Evolutionary conservation across 2,797 vertebrate genomes (phyloP).

Genomic region (Premnoplex brunnescens): DNA sequence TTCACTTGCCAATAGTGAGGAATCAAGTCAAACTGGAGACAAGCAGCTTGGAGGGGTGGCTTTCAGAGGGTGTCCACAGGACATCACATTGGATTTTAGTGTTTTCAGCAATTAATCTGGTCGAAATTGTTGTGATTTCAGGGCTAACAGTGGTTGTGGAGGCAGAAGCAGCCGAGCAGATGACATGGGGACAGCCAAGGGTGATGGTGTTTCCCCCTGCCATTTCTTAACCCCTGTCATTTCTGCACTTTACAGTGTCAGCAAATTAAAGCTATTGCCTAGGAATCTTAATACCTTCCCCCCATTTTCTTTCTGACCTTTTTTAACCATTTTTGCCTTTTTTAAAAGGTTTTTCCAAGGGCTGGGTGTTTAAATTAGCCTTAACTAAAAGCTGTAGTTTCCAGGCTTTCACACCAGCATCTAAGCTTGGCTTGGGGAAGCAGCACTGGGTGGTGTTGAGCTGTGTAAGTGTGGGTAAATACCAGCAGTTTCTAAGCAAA

Average conservation of each 20-base stretch:
- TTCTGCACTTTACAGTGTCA: background rate
- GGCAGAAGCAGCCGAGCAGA: background rate
- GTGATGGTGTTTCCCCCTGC: background rate
- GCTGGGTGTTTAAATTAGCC: background rate
- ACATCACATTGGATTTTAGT: background rate
- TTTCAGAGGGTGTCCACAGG: background rate
- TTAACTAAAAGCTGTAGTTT: background rate
- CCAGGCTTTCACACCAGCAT: background rate
- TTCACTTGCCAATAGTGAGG: background rate
- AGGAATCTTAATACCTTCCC: background rate
- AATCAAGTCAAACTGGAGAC: background rate
- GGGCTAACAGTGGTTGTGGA: background rate
- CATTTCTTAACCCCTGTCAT: background rate
- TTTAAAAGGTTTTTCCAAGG: background rate
- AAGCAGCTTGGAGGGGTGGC: background rate
- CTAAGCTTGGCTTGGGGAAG: background rate
- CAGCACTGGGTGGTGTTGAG: background rate
- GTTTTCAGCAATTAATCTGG: background rate
- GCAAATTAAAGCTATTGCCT: background rate
- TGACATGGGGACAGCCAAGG: background rate
- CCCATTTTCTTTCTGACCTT: background rate
- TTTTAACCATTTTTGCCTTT: background rate
- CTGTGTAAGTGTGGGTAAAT: conserved; percentile 46
- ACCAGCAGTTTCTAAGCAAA: conserved; percentile 36
- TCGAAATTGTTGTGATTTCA: background rate